These are phyloP conservation scores for Struthidea cinerea DNA, from an alignment of 2,113 vertebrate species.

Conservation along the genomic window DNA sequence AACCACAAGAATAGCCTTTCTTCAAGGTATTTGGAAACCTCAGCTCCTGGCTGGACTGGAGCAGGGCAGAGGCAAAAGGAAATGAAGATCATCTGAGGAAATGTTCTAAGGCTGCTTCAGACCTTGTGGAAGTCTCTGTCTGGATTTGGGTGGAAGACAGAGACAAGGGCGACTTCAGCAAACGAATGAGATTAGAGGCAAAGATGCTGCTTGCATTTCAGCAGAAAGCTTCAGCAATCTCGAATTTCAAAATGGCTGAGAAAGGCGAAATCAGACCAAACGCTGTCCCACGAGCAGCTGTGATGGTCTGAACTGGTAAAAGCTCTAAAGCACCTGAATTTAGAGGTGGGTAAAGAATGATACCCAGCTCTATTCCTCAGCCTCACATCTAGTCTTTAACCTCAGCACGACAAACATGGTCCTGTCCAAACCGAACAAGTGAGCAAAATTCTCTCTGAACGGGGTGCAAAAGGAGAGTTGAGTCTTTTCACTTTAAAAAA, in stretches of 20 bases:
- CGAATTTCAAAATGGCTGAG: not conserved
- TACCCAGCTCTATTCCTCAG: not conserved
- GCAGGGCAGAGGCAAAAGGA: not conserved
- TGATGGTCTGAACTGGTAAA: not conserved
- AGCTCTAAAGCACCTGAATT: not conserved
- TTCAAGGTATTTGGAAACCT: not conserved
- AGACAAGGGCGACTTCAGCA: not conserved
- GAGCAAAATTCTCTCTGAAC: not conserved
- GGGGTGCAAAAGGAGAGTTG: not conserved
- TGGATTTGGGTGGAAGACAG: not conserved
- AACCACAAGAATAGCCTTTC: not conserved
- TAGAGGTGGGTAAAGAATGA: not conserved
- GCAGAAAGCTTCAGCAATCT: not conserved
- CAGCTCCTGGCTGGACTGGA: not conserved
- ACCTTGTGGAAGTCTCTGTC: not conserved
- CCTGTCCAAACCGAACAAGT: not conserved
- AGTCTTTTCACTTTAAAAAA: not conserved
- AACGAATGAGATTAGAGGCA: not conserved
- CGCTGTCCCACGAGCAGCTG: not conserved
- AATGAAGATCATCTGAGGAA: constrained; percentile 13
- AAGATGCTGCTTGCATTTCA: not conserved
- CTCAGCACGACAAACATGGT: not conserved
- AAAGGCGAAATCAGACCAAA: not conserved
- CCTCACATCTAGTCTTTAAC: not conserved
- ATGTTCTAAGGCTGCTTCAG: not conserved